These are phyloP conservation scores for Narcine bancroftii DNA, from an alignment of 2,113 vertebrate genomes.

Conservation along the genomic window DNA sequence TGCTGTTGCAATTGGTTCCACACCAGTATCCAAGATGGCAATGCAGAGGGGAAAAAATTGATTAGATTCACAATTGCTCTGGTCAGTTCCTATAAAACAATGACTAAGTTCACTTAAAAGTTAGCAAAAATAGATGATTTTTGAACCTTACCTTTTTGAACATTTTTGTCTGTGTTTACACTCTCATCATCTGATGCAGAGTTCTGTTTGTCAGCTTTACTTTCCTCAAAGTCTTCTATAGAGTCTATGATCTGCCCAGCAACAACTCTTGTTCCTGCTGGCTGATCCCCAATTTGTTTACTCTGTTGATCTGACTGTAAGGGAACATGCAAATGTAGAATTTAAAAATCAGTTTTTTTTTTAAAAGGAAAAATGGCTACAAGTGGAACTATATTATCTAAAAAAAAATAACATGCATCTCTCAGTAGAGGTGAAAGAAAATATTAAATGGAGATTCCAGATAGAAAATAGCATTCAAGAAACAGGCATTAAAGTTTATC, in stretches of 20 bases:
- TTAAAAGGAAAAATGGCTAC: not conserved
- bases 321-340: not conserved
- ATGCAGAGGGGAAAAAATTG: not conserved
- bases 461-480: not conserved
- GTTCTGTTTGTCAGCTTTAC: constrained; percentile 54
- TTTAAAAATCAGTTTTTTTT: not conserved
- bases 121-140: not conserved
- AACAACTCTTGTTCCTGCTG: constrained; percentile 54
- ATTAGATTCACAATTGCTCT: not conserved
- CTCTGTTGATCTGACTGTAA: constrained; percentile 44
- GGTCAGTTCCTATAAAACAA: not conserved
- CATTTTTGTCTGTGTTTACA: constrained; percentile 47
- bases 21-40: not conserved
- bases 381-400: not conserved
- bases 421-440: not conserved
- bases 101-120: not conserved
- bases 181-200: constrained; percentile 49
- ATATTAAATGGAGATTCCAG: not conserved
- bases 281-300: constrained; percentile 59
- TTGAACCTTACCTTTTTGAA: not conserved
- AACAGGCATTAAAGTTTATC: not conserved
- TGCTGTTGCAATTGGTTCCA: not conserved
- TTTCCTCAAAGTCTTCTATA: constrained; percentile 43
- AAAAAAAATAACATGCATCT: not conserved
- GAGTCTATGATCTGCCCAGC: constrained; percentile 46